These are phyloP conservation scores for Myocastor coypus DNA, from an alignment of 2,113 vertebrate species.

Conservation along the genomic window DNA sequence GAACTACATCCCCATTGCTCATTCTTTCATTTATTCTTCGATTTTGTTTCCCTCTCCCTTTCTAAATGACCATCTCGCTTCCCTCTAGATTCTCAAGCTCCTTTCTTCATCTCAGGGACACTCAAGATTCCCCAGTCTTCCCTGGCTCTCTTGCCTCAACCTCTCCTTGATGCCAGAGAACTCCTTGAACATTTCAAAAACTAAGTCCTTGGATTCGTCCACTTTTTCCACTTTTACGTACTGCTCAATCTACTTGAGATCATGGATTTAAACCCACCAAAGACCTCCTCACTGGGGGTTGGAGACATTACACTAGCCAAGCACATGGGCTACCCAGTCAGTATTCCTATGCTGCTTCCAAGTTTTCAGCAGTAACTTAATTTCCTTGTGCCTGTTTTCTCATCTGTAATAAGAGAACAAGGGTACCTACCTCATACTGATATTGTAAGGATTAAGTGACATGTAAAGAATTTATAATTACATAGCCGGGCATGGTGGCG, in stretches of 20 bases:
- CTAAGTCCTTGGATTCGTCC: neutral
- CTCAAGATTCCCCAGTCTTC: neutral
- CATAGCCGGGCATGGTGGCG: too few relatives aligned
- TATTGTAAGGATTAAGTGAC: neutral
- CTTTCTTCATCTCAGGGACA: neutral
- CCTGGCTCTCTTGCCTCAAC: neutral
- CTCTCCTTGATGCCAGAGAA: neutral
- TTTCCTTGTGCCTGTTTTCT: conserved; percentile 3
- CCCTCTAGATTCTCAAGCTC: neutral
- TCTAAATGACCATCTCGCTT: neutral
- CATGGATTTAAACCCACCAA: neutral
- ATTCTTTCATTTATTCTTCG: neutral
- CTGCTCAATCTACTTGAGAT: neutral
- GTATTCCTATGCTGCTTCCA: neutral
- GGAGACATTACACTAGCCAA: neutral
- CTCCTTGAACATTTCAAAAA: neutral
- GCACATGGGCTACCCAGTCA: neutral
- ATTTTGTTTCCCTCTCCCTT: neutral
- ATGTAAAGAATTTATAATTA: neutral
- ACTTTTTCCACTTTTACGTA: neutral
- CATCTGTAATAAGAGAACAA: neutral
- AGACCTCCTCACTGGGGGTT: neutral
- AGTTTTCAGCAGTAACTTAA: neutral
- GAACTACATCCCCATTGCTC: neutral
- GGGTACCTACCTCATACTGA: neutral